phyloP scores from a whole-genome alignment of 2,113 vertebrate genomes.

The Miniopterus natalensis region DNA sequence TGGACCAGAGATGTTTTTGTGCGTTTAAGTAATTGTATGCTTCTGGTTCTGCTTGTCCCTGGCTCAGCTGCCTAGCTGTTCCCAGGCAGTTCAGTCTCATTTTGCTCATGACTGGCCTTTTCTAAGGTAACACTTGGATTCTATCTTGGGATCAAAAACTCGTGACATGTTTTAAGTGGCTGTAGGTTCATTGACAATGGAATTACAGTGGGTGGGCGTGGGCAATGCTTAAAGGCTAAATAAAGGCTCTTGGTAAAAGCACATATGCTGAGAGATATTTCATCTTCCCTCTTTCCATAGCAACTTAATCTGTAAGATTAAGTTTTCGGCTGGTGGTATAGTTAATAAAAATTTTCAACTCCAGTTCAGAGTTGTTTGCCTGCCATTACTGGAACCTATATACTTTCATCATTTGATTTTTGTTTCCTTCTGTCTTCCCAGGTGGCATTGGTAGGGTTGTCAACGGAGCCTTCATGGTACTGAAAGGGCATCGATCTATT shows the following conservation, averaged over 20 bases:
- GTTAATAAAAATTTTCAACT: constrained; percentile 50
- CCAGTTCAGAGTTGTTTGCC: constrained; percentile 31
- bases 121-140: constrained; percentile 62
- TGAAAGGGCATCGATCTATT: constrained; percentile 99
- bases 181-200: constrained; percentile 74
- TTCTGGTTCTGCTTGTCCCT: constrained; percentile 44
- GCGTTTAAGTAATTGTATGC: constrained; percentile 17
- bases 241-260: constrained; percentile 74
- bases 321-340: constrained; percentile 63
- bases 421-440: constrained; percentile 82
- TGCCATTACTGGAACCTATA: constrained; percentile 61
- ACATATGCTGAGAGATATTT: constrained; percentile 76
- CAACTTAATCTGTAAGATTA: constrained; percentile 71
- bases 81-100: constrained; percentile 43
- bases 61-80: not conserved
- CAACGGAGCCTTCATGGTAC: constrained; percentile 98
- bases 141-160: constrained; percentile 67
- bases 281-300: constrained; percentile 67
- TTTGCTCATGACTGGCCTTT: constrained; percentile 66
- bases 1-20: constrained; percentile 27
- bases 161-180: constrained; percentile 69
- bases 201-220: constrained; percentile 65
- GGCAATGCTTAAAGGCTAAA: constrained; percentile 74
- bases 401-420: constrained; percentile 69
- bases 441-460: constrained; percentile 97